Conservation (phyloP, 2,888 invertebrate genomes). For the Phyllotreta striolata region DNA sequence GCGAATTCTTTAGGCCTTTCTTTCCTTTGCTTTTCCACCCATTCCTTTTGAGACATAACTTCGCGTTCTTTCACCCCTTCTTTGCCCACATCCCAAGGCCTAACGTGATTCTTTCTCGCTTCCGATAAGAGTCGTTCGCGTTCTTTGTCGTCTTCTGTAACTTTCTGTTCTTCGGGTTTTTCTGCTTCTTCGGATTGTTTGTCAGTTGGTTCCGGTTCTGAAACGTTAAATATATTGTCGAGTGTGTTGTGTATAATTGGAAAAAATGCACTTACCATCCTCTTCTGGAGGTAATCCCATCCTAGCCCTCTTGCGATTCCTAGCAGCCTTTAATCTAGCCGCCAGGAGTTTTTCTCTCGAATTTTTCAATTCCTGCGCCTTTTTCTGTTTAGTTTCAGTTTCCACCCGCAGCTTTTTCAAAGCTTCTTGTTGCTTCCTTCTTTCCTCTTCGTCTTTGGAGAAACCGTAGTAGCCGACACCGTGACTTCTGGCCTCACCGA, state of each 20-base stretch:
- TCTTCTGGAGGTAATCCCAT: constrained; percentile 76
- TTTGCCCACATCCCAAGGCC: constrained; percentile 80
- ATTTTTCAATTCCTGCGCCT: constrained; percentile 68
- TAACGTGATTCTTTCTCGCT: constrained; percentile 65
- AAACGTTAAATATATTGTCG: constrained; percentile 28
- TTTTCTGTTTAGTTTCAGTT: constrained; percentile 73
- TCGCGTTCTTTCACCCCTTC: constrained; percentile 65
- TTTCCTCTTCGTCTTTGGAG: constrained; percentile 82
- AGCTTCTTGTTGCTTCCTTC: constrained; percentile 82
- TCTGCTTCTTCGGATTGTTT: constrained; percentile 38
- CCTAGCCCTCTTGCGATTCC: constrained; percentile 75
- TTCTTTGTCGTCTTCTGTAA: constrained; percentile 62
- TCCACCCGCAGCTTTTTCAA: constrained; percentile 75
- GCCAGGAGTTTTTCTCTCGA: constrained; percentile 73
- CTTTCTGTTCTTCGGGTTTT: constrained; percentile 57
- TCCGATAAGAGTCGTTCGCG: constrained; percentile 61
- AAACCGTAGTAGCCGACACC: constrained; percentile 94
- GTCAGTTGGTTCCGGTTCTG: constrained; percentile 41
- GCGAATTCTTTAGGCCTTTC: constrained; percentile 82
- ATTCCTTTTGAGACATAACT: constrained; percentile 79
- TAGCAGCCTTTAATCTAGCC: constrained; percentile 75
- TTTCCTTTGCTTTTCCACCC: constrained; percentile 76
- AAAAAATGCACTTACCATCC: constrained; percentile 58
- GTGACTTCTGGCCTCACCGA: constrained; percentile 90
- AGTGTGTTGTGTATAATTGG: neutral